Evolutionary conservation across 2,888 invertebrate species (phyloP).

Genomic region (Synergus gifuensis): DNA sequence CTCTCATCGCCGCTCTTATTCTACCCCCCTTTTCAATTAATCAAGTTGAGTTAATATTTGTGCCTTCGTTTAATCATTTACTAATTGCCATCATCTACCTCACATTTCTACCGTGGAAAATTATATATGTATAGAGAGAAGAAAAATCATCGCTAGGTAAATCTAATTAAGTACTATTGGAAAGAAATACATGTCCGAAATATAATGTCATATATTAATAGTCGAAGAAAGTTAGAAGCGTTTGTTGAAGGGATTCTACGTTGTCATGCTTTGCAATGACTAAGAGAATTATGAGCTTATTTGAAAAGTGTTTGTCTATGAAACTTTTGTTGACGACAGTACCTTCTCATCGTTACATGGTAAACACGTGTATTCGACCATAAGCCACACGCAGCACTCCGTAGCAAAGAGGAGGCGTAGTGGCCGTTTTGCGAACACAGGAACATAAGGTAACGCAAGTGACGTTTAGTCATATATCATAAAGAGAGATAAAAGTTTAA

Average conservation of each 20-base stretch:
- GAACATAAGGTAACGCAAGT: slow-evolving; percentile 50
- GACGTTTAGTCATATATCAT: slow-evolving; percentile 59
- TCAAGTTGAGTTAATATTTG: not conserved
- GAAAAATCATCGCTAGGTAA: not conserved
- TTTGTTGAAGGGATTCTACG: not conserved
- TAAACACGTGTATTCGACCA: slow-evolving; percentile 35
- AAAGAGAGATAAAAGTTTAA: slow-evolving; percentile 56
- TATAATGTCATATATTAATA: not conserved
- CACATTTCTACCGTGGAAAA: not conserved
- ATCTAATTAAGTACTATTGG: too few species aligned
- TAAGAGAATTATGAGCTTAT: not conserved
- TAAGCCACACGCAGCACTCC: slow-evolving; percentile 46
- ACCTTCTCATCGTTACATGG: slow-evolving; percentile 27
- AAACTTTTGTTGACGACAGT: slow-evolving; percentile 55
- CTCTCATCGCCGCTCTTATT: not conserved
- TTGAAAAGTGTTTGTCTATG: slow-evolving; percentile 35
- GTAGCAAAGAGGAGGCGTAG: slow-evolving; percentile 54
- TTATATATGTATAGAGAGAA: not conserved
- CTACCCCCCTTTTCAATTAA: not conserved
- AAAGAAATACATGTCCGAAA: not conserved
- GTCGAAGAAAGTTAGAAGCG: not conserved
- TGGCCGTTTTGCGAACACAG: slow-evolving; percentile 48
- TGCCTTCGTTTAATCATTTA: not conserved
- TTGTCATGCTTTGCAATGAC: not conserved
- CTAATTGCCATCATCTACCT: not conserved